Percentiles rank a stretch among this genome's conserved stretches.
Evolutionary conservation across 2,797 vertebrate species (phyloP).

Genomic region (Rhodeus uyekii): DNA sequence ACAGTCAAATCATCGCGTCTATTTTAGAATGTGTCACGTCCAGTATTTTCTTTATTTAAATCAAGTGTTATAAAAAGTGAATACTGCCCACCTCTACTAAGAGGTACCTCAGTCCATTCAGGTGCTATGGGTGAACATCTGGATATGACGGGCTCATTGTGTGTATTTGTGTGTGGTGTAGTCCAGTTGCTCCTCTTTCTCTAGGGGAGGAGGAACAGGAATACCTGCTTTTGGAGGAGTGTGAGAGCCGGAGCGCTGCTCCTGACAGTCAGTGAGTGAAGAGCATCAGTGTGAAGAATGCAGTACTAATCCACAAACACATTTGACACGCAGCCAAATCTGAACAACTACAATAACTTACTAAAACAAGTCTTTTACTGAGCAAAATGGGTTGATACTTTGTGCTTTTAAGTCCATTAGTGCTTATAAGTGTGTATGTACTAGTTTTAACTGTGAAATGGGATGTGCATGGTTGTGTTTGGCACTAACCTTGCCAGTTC

Average conservation of each 20-base stretch:
- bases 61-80: neutral
- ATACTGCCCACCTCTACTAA: neutral
- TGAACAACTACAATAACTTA: neutral
- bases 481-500: neutral
- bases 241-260: constrained; percentile 92
- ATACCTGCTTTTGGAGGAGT: constrained; percentile 97
- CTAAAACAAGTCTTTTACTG: neutral
- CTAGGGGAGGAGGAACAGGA: constrained; percentile 89
- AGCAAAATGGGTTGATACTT: neutral
- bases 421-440: neutral
- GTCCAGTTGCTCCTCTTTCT: constrained; percentile 77
- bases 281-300: constrained; percentile 61
- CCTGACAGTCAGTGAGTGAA: constrained; percentile 83
- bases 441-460: neutral
- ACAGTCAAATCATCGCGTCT: too few species aligned
- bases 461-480: constrained; percentile 31
- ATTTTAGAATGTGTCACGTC: neutral
- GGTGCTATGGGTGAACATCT: neutral
- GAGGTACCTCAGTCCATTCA: neutral
- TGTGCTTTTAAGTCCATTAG: neutral
- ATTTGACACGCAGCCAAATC: neutral
- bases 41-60: neutral
- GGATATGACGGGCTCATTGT: neutral
- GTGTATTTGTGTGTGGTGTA: constrained; percentile 69
- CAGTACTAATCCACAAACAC: constrained; percentile 16